Evolutionary conservation across 2,113 vertebrate species (phyloP), one percentile per base, ranked within the genome.

Genomic region (Hippotragus niger): DNA sequence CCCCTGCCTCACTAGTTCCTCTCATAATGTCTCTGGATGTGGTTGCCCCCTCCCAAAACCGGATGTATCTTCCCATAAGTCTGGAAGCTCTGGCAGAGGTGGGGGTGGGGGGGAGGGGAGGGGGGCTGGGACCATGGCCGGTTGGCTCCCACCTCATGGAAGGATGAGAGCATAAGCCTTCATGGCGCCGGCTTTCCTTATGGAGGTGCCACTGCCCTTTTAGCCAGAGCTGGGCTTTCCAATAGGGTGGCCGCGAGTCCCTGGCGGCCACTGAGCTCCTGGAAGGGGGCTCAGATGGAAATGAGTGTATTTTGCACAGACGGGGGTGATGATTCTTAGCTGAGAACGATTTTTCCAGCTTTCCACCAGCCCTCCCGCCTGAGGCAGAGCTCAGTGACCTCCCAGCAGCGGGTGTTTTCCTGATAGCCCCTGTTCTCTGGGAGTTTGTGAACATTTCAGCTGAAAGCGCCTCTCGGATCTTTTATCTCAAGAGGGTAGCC

Each of bases 11-110:
- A 27, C 36, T 10, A 33, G 27, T 15, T 15, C 53, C 60, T 40
- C 52, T 1, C 11, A 4, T 12, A 13, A 15, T 21, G 25, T 82
- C 36, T 53, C 19, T 13, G 15, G 36, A 29, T 0, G 10, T 53
- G 33, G 14, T 21, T n/a, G 21, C 40, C 29, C 57, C 57, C 27
- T 21, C 40, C 23, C 0, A 3, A 76, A 27, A 6, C 23, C 8
- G 13, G 29, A 16, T 53, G 57, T 12, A 0, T 36, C 31, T 10
- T 50, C 23, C 9, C 4, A 0, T 15, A 12, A 23, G 40, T 57
- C 12, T 16, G 21, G 83, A 57, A 53, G 71, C 33, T 90, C 40
- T 19, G 57, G 11, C 64, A 71, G 78, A 23, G n/a, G 19, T 25
- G 67, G 19, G 2, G 19, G 67, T n/a, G 6, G 3, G 15, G 33